Evolutionary conservation across 2,113 vertebrate genomes (phyloP).

Genomic region (Passer domesticus): DNA sequence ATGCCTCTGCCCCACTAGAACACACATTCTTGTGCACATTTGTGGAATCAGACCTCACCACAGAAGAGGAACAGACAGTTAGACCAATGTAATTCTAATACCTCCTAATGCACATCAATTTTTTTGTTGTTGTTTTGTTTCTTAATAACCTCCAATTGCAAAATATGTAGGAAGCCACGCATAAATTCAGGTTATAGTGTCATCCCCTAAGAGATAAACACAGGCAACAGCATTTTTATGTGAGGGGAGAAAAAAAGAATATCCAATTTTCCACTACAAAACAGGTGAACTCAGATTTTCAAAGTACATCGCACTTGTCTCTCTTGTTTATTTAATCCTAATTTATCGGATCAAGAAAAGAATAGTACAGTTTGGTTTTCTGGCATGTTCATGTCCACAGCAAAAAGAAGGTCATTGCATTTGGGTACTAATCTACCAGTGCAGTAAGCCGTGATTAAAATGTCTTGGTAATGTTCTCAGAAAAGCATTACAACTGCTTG

Average conservation of each 20-base stretch:
- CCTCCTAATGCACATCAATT: background rate
- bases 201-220: background rate
- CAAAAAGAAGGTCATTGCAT: constrained; percentile 38
- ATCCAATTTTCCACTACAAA: constrained; percentile 61
- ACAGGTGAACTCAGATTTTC: constrained; percentile 63
- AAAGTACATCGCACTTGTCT: constrained; percentile 42
- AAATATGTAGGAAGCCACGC: background rate
- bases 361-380: constrained; percentile 37
- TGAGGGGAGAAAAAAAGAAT: background rate
- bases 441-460: constrained; percentile 69
- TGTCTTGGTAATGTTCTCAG: background rate
- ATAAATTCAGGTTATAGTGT: constrained; percentile 16
- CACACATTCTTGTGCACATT: background rate
- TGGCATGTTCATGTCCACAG: constrained; percentile 38
- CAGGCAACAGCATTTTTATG: background rate
- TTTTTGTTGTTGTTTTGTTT: constrained; percentile 12
- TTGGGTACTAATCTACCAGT: constrained; percentile 58
- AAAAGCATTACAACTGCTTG: constrained; percentile 47
- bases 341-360: constrained; percentile 11
- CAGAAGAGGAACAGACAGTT: background rate
- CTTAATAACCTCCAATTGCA: constrained; percentile 7
- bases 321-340: constrained; percentile 49
- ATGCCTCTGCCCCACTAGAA: background rate
- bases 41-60: background rate
- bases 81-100: constrained; percentile 24